Conservation (phyloP, 2,113 vertebrate species). For the Marcusenius ussheri region DNA sequence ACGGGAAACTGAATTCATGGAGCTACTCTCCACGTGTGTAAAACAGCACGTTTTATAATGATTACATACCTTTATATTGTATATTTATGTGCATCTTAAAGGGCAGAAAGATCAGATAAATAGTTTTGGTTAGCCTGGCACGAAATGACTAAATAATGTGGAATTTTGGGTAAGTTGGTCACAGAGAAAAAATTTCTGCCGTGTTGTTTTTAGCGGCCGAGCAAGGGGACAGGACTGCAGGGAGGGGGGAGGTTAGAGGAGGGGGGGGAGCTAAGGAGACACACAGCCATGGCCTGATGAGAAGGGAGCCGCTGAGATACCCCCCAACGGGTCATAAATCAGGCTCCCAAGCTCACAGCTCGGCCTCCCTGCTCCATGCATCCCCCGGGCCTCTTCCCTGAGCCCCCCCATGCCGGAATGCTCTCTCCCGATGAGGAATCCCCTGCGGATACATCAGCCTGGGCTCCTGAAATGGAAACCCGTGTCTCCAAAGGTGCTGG, state of each 20-base stretch:
- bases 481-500: background rate
- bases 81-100: background rate
- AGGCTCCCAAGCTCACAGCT: background rate
- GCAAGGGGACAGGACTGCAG: background rate
- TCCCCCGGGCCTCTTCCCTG: background rate
- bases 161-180: background rate
- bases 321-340: background rate
- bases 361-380: background rate
- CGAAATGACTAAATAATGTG: background rate
- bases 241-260: too few relatives aligned
- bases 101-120: background rate
- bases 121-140: background rate
- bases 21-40: background rate
- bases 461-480: background rate
- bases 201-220: background rate
- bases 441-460: background rate
- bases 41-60: background rate
- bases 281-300: background rate
- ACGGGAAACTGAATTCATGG: background rate
- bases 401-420: background rate
- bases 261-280: background rate
- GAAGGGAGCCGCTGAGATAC: background rate
- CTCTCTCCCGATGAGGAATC: background rate
- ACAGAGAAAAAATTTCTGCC: background rate
- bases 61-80: background rate